These are phyloP conservation scores for Parotia lawesii DNA, from an alignment of 2,113 vertebrate genomes.

Conservation along the genomic window DNA sequence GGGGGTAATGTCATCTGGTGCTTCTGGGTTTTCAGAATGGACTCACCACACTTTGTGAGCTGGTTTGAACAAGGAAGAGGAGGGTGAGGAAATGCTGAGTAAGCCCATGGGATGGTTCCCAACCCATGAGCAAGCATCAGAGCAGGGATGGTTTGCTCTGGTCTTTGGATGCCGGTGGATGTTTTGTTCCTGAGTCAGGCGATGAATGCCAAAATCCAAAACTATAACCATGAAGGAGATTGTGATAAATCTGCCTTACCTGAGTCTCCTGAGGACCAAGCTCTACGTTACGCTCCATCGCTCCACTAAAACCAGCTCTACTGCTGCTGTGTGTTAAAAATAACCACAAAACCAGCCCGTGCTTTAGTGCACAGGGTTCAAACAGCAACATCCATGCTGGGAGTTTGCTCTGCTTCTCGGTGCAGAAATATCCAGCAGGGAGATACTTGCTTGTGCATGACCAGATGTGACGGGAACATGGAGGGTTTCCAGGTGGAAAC, in stretches of 20 bases:
- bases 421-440: neutral
- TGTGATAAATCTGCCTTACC: neutral
- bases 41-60: neutral
- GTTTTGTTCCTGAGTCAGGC: neutral
- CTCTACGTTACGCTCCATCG: neutral
- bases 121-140: neutral
- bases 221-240: neutral
- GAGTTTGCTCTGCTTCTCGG: neutral
- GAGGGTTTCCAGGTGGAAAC: neutral
- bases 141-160: neutral
- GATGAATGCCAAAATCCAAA: neutral
- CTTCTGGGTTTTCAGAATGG: neutral
- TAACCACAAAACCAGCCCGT: neutral
- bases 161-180: neutral
- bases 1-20: neutral
- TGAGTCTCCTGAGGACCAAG: neutral
- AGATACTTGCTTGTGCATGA: neutral
- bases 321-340: neutral
- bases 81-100: neutral
- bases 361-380: neutral
- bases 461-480: neutral
- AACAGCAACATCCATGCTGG: neutral
- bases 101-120: neutral
- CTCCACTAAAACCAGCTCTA: neutral
- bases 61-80: neutral